Conservation (phyloP, 2,113 vertebrate genomes). For the Raja brachyura region DNA sequence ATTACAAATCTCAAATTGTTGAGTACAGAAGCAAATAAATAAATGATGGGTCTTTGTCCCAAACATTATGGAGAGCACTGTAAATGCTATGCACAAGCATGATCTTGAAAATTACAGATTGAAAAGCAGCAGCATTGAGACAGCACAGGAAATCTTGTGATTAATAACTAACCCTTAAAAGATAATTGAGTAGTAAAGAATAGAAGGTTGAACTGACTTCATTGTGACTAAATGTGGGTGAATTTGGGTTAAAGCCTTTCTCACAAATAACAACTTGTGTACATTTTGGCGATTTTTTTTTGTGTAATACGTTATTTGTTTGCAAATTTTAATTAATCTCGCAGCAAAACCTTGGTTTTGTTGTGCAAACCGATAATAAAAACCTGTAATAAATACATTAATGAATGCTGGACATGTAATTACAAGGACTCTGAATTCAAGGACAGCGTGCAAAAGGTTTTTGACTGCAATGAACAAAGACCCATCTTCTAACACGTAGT, state of each 20-base stretch:
- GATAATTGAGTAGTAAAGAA: neutral
- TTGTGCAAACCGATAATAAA: neutral
- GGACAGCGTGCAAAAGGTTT: neutral
- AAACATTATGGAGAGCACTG: no score
- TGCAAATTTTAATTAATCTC: neutral
- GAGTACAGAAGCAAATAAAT: no score
- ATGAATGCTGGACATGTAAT: neutral
- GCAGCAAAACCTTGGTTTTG: neutral
- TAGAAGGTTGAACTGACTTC: neutral
- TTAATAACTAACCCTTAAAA: neutral
- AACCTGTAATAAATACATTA: no score
- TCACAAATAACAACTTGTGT: no score
- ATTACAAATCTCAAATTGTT: no score
- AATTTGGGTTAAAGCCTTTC: neutral
- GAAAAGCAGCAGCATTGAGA: neutral
- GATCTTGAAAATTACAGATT: neutral
- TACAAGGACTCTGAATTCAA: neutral
- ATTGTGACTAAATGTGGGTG: neutral
- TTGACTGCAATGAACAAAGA: neutral
- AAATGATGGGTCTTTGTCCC: no score
- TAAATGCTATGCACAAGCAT: neutral
- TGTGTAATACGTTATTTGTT: neutral
- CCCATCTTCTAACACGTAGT: neutral
- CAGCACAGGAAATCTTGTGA: neutral
- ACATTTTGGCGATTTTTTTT: neutral